Conservation (phyloP, 2,113 vertebrate genomes). For the Leucoraja erinaceus region DNA sequence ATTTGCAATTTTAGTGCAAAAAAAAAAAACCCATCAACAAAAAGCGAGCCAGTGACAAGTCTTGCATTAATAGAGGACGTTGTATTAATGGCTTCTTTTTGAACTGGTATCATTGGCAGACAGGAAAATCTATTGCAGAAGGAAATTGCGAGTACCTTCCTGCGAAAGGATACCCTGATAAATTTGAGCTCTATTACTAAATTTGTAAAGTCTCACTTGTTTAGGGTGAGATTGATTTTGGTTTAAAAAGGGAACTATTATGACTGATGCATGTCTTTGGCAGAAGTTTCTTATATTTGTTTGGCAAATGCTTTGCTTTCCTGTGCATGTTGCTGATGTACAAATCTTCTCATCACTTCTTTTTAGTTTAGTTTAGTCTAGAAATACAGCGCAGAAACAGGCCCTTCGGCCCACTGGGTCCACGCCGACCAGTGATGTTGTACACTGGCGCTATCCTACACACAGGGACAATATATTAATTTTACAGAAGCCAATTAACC, state of each 20-base stretch:
- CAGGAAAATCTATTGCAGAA: neutral
- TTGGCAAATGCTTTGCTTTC: neutral
- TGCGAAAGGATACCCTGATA: neutral
- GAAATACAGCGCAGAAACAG: too few relatives aligned
- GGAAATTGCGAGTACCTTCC: neutral
- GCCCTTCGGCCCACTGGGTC: too few relatives aligned
- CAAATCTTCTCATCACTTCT: neutral
- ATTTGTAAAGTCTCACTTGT: neutral
- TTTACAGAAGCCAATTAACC: too few relatives aligned
- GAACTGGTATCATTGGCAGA: neutral
- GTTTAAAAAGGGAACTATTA: neutral
- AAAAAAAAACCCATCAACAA: constrained; percentile 14
- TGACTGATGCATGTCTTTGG: neutral
- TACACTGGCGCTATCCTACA: too few relatives aligned
- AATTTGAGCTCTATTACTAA: neutral
- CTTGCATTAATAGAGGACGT: neutral
- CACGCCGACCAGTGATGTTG: too few relatives aligned
- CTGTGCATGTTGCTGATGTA: neutral
- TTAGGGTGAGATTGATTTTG: constrained; percentile 8
- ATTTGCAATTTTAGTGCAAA: constrained; percentile 21
- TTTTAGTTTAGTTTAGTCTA: too few relatives aligned
- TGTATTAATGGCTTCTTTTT: constrained; percentile 13
- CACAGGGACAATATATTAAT: too few relatives aligned
- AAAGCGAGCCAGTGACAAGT: neutral
- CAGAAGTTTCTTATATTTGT: neutral